Percentiles rank a stretch among this genome's conserved stretches.
These are phyloP conservation scores for Ricordea florida DNA, from an alignment of 92 coral and sea anemone species.

Conservation along the genomic window DNA sequence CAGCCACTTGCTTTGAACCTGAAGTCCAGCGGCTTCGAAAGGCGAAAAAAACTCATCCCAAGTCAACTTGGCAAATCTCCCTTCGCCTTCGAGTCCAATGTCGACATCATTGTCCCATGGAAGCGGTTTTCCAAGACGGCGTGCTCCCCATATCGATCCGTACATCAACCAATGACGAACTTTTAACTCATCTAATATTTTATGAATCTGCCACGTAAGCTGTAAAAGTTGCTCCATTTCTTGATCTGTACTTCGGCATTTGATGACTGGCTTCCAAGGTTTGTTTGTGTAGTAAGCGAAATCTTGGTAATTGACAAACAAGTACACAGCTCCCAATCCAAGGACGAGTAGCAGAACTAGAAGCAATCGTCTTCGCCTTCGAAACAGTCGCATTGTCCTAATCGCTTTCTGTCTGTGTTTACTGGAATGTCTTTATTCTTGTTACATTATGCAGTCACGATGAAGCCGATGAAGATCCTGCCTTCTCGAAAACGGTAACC, in stretches of 20 bases:
- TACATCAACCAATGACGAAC: constrained; percentile 78
- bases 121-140: constrained; percentile 63
- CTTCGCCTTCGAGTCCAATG: constrained; percentile 65
- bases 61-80: constrained; percentile 34
- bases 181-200: constrained; percentile 34
- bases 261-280: constrained; percentile 10
- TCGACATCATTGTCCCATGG: constrained; percentile 87
- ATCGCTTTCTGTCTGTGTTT: no score
- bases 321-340: neutral
- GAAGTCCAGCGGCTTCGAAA: constrained; percentile 45
- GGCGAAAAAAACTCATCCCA: constrained; percentile 26
- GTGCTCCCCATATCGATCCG: constrained; percentile 80
- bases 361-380: constrained; percentile 4
- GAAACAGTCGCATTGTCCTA: no score
- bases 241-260: constrained; percentile 11
- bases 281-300: constrained; percentile 33
- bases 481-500: no score
- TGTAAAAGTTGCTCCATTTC: constrained; percentile 54
- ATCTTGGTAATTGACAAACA: constrained; percentile 14
- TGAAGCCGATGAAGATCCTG: no score
- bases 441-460: no score
- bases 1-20: constrained; percentile 9
- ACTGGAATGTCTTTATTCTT: no score
- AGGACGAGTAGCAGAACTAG: neutral
- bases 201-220: constrained; percentile 54